A percentile compares a stretch with the other conserved stretches of the same genome.
Conservation (phyloP, 2,113 vertebrate species). For the Potamarius usumacintae region DNA sequence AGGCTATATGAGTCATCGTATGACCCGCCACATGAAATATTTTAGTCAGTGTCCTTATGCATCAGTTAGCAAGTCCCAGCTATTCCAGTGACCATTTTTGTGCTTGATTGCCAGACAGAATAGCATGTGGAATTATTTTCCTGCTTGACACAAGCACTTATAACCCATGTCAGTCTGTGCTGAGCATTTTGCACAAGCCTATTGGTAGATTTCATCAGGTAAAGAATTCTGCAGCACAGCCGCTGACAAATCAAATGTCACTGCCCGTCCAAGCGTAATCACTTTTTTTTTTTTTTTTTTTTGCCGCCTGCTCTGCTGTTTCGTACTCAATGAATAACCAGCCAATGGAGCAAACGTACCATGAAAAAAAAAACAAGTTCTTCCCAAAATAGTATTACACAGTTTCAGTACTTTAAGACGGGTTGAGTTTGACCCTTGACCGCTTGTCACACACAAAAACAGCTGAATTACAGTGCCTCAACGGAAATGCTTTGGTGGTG, state of each 20-base stretch:
- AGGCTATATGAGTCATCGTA: neutral
- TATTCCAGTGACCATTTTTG: neutral
- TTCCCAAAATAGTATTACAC: conserved; percentile 26
- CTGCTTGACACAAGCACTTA: conserved; percentile 28
- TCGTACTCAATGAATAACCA: conserved; percentile 4
- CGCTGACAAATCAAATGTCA: conserved; percentile 48
- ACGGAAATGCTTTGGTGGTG: conserved; percentile 10
- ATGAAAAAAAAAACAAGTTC: conserved; percentile 4
- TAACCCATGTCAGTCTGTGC: conserved; percentile 40
- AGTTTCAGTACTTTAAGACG: conserved; percentile 27
- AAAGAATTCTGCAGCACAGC: conserved; percentile 28
- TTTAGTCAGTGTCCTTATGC: neutral
- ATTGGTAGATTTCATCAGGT: conserved; percentile 39
- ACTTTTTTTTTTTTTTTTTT: conserved; percentile 45
- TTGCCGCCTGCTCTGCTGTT: conserved; percentile 21
- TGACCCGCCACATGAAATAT: neutral
- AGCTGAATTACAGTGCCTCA: conserved; percentile 20
- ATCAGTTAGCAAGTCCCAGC: conserved; percentile 1
- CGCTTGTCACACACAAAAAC: conserved; percentile 3
- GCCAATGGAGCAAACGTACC: conserved; percentile 20
- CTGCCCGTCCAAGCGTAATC: conserved; percentile 42
- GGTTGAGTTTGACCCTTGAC: conserved; percentile 24
- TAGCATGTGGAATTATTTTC: conserved; percentile 32
- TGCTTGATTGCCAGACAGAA: neutral
- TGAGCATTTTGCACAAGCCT: conserved; percentile 11